Conservation (phyloP, 2,113 vertebrate species). For the human (Homo sapiens) region GRCh38 chr3:132348501-132349000, state of each 20-base stretch:
- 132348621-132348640: background rate
- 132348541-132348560: background rate
- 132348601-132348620: background rate
- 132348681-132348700: background rate
- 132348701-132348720: background rate
- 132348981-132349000: background rate
- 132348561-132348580: background rate
- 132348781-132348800: background rate
- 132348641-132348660: background rate
- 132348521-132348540: background rate
- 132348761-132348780: background rate
- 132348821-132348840: background rate
- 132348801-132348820: background rate
- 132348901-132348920: background rate
- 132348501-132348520: background rate
- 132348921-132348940: background rate
- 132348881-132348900: background rate
- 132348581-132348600: background rate
- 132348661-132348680: background rate
- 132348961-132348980: background rate
- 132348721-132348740: background rate
- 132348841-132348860: background rate
- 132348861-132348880: background rate
- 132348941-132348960: background rate
- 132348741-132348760: background rate